Evolutionary conservation across 2,113 vertebrate species (phyloP).

Genomic region (Tragelaphus scriptus): DNA sequence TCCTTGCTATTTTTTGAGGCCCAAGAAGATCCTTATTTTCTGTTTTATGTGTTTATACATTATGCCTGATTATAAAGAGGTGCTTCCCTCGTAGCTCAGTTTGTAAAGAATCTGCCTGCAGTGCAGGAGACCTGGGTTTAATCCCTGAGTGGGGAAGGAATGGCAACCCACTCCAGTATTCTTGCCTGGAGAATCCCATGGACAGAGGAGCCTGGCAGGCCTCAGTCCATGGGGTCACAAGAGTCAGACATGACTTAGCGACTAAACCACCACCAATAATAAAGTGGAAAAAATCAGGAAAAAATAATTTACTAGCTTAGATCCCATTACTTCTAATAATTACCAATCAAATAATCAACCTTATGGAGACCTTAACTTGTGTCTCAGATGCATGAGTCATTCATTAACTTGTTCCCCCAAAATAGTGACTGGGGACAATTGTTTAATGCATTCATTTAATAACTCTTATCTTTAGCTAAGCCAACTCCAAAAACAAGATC

Average conservation of each 20-base stretch:
- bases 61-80: neutral
- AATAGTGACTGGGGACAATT: neutral
- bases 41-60: neutral
- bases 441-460: neutral
- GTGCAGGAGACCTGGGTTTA: neutral
- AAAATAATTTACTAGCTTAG: neutral
- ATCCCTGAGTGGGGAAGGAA: neutral
- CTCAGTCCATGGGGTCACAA: neutral
- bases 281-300: neutral
- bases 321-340: neutral
- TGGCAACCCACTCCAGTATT: neutral
- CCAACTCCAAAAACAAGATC: neutral
- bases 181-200: neutral
- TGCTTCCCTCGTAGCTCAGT: fast-evolving
- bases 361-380: neutral
- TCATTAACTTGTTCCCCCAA: neutral
- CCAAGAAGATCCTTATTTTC: neutral
- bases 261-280: neutral
- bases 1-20: neutral
- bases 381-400: neutral
- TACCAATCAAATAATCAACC: neutral
- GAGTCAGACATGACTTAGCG: fast-evolving
- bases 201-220: neutral
- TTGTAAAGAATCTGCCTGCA: neutral
- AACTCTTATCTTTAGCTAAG: neutral